phyloP scores from a whole-genome alignment of 2,113 vertebrate species.

The Calidris pygmaea region DNA sequence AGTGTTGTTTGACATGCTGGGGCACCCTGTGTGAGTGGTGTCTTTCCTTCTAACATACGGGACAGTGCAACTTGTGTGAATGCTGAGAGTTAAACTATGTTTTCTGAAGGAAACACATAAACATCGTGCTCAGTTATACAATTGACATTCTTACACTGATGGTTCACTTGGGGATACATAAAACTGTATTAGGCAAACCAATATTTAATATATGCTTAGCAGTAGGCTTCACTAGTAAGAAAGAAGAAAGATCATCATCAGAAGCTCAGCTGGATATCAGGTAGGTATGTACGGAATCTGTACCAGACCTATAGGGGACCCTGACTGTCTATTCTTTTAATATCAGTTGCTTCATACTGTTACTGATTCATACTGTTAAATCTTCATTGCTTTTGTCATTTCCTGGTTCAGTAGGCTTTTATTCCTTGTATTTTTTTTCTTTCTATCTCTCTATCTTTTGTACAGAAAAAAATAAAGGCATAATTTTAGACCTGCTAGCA shows the following conservation, averaged over 20 bases:
- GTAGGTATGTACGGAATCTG: background rate
- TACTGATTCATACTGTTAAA: background rate
- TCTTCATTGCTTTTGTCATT: background rate
- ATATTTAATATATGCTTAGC: background rate
- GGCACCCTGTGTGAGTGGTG: accelerated
- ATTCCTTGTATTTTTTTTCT: background rate
- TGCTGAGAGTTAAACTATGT: background rate
- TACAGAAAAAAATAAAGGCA: background rate
- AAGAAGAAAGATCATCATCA: background rate
- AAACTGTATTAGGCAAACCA: background rate
- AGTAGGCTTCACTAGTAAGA: background rate
- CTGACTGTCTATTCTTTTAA: background rate
- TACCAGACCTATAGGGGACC: background rate
- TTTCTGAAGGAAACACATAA: background rate
- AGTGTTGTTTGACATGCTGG: background rate
- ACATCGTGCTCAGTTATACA: background rate
- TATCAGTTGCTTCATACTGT: background rate
- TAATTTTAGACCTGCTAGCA: background rate
- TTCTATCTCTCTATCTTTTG: background rate
- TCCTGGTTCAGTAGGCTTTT: background rate
- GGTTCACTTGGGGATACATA: background rate
- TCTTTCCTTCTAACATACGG: background rate
- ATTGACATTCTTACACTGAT: background rate
- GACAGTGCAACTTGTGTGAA: background rate
- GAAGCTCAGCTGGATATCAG: background rate